A percentile compares a stretch with the other conserved stretches of the same genome.
Conservation (phyloP, 1,140 invertebrate species). For the Stenopsyche tienmushanensis region DNA sequence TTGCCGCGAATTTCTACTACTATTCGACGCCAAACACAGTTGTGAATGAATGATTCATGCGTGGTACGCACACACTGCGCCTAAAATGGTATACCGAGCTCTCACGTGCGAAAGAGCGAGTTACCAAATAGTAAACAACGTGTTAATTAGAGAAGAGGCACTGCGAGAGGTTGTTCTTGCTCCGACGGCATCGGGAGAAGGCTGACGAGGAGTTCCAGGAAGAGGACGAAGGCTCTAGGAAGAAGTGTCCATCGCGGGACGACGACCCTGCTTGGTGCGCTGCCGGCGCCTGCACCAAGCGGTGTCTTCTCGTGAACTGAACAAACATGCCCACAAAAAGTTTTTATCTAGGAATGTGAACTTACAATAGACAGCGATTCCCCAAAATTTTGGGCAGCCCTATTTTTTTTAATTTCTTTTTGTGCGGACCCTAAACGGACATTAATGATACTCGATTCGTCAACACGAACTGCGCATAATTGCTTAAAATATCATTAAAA, state of each 20-base stretch:
- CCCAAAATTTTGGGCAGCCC: slow-evolving; percentile 14
- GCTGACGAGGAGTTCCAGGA: neutral
- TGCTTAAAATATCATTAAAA: neutral
- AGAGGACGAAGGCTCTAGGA: neutral
- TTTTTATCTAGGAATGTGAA: slow-evolving; percentile 42
- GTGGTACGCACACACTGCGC: neutral
- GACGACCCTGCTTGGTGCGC: too few relatives aligned
- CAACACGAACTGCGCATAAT: too few relatives aligned
- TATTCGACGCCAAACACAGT: neutral
- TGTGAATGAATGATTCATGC: slow-evolving; percentile 22
- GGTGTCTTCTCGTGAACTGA: slow-evolving; percentile 36
- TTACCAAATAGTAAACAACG: slow-evolving; percentile 8
- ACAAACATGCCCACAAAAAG: slow-evolving; percentile 41
- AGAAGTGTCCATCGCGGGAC: neutral
- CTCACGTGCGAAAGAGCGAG: too few relatives aligned
- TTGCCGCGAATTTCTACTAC: slow-evolving; percentile 21
- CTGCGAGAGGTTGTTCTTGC: neutral
- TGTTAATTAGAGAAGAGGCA: neutral
- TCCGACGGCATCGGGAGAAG: neutral
- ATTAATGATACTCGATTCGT: too few relatives aligned
- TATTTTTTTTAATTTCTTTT: neutral
- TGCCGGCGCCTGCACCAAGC: slow-evolving; percentile 25
- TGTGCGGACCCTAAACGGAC: too few relatives aligned
- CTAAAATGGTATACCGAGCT: too few relatives aligned
- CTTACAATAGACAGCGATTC: slow-evolving; percentile 30